Evolutionary conservation across 1,140 invertebrate genomes (phyloP), one percentile per base, ranked within the genome.

Genomic region (Caerostris darwini): DNA sequence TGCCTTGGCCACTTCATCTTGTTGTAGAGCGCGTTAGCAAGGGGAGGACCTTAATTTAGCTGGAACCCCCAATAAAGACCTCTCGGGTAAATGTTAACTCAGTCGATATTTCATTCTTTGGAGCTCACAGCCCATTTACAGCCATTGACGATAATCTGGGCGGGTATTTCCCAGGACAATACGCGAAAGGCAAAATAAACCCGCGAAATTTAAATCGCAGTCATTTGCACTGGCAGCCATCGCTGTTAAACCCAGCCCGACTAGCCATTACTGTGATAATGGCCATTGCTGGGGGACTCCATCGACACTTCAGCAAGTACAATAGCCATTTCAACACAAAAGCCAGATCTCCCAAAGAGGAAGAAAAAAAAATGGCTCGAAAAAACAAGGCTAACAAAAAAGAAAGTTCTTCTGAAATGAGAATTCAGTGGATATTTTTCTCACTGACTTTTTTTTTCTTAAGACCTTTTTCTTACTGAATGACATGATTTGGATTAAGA

Each of bases 191-290:
- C 69, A 77, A 77, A 77, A 77, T 77, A 77, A 77, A 77, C 69
- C 69, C 69, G 69, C 69, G 69, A 77, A 77, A 77, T 77, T 77
- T 77, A 77, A 77, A 77, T 77, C 34, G 69, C 69, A 34, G 69
- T 50, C 19, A 50, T 34, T 50, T 77, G 19, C 34, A 34, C 69
- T 12, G 19, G 19, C 19, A 50, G 34, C 19, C 19, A 34, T 34
- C 8, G 19, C 19, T 34, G 69, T 77, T 34, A 50, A 50, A 77
- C 34, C 19, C 19, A 10, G 19, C 19, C 19, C 69, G 19, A 34
- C 34, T 34, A 77, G 34, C 69, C 69, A 77, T 77, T 77, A 77
- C 69, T 19, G 50, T 77, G 69, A 77, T 77, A 77, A 77, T 77
- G 69, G 69, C 19, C 8, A 77, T 77, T 34, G 69, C 69, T 12